Conservation (phyloP, 2,888 invertebrate species). For the Pollenia griseotomentosa region DNA sequence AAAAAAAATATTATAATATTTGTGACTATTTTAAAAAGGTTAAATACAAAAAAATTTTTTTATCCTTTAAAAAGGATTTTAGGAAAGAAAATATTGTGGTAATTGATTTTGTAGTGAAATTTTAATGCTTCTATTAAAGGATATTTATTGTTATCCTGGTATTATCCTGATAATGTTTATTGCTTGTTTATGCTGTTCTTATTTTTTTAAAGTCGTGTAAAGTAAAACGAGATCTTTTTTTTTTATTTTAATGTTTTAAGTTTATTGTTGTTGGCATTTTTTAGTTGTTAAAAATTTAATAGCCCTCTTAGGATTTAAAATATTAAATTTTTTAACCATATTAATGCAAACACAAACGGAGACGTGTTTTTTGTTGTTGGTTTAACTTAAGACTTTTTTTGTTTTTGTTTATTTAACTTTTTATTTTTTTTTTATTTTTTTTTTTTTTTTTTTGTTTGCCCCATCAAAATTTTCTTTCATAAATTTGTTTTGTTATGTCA, state of each 20-base stretch:
- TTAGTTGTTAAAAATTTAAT: not conserved
- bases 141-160: constrained; percentile 38
- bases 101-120: not conserved
- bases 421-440: not conserved
- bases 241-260: constrained; percentile 3
- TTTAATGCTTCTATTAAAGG: not conserved
- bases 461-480: constrained; percentile 25
- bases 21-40: too few species aligned
- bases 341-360: not conserved
- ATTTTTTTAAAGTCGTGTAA: not conserved
- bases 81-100: not conserved
- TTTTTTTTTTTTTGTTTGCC: not conserved
- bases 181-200: not conserved
- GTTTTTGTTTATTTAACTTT: not conserved
- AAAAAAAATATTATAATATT: not conserved
- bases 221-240: not conserved
- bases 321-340: not conserved
- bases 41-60: not conserved
- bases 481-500: constrained; percentile 66
- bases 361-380: not conserved
- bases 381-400: constrained; percentile 12
- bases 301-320: constrained; percentile 25
- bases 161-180: constrained; percentile 38
- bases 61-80: constrained; percentile 53
- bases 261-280: not conserved